Conservation (phyloP, 2,888 invertebrate genomes). For the Lasioglossum oenotherae region DNA sequence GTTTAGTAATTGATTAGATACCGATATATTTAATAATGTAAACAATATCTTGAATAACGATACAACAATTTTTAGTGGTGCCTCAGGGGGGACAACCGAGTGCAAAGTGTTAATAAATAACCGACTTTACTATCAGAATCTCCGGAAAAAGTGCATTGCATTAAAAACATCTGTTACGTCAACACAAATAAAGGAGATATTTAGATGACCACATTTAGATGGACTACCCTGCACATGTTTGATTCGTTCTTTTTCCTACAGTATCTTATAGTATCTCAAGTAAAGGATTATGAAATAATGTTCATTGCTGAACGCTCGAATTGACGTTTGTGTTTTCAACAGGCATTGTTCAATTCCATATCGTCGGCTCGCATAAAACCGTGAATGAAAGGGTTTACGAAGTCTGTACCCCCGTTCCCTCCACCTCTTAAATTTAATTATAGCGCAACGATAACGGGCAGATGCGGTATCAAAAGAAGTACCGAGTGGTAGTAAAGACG, state of each 20-base stretch:
- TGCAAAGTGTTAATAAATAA: too few relatives aligned
- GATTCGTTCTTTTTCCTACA: background rate
- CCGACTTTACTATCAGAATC: too few relatives aligned
- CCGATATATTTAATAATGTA: too few relatives aligned
- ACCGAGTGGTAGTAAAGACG: slow-evolving; percentile 52
- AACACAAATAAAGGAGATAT: too few relatives aligned
- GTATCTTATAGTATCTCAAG: background rate
- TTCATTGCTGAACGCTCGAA: background rate
- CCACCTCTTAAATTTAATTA: slow-evolving; percentile 60
- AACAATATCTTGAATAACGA: too few relatives aligned
- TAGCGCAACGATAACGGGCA: slow-evolving; percentile 41
- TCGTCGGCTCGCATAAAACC: slow-evolving; percentile 27
- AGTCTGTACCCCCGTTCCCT: background rate
- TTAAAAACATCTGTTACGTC: too few relatives aligned
- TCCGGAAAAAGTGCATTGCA: too few relatives aligned
- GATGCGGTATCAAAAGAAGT: slow-evolving; percentile 45
- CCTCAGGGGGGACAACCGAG: too few relatives aligned
- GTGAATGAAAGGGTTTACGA: slow-evolving; percentile 41
- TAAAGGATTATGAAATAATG: background rate
- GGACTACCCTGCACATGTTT: background rate
- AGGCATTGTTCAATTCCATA: slow-evolving; percentile 6
- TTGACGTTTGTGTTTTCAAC: background rate
- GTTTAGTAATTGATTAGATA: too few relatives aligned
- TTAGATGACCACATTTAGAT: too few relatives aligned
- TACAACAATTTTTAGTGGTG: too few relatives aligned